Percentiles rank a stretch among this genome's conserved stretches.
phyloP scores from a whole-genome alignment of 2,113 vertebrate genomes.

The Serinus canaria region DNA sequence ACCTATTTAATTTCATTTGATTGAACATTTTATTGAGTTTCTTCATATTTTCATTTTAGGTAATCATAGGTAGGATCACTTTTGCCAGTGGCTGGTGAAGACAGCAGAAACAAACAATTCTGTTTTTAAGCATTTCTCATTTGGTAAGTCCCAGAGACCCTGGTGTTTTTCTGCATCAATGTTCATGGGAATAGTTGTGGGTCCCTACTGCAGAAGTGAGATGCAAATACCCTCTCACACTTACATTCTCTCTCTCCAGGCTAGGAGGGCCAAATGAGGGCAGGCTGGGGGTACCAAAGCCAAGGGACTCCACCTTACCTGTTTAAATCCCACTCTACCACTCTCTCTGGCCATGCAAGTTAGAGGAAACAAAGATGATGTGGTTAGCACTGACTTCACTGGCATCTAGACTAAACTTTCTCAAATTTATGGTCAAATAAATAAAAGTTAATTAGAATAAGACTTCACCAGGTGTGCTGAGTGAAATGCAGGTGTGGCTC shows the following conservation, averaged over 20 bases:
- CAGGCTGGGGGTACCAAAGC: neutral
- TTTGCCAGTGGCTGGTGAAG: neutral
- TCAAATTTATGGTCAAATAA: neutral
- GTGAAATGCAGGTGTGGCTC: fast-evolving
- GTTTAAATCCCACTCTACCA: neutral
- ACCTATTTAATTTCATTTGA: neutral
- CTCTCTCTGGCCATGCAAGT: neutral
- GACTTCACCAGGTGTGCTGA: neutral
- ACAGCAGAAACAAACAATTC: neutral
- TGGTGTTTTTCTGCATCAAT: neutral
- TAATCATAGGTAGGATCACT: neutral
- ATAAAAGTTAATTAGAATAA: neutral
- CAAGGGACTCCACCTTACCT: neutral
- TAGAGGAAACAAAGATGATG: neutral
- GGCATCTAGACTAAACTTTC: neutral
- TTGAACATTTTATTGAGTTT: neutral
- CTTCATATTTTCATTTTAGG: neutral
- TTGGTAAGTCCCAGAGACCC: neutral
- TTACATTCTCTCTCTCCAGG: neutral
- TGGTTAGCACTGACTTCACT: neutral
- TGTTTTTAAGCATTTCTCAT: neutral
- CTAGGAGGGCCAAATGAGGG: neutral
- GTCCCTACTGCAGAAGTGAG: neutral
- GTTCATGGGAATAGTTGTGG: neutral
- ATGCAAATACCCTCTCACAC: neutral